Conservation (phyloP, 2,888 invertebrate species). For the Chymomyza caudatula region DNA sequence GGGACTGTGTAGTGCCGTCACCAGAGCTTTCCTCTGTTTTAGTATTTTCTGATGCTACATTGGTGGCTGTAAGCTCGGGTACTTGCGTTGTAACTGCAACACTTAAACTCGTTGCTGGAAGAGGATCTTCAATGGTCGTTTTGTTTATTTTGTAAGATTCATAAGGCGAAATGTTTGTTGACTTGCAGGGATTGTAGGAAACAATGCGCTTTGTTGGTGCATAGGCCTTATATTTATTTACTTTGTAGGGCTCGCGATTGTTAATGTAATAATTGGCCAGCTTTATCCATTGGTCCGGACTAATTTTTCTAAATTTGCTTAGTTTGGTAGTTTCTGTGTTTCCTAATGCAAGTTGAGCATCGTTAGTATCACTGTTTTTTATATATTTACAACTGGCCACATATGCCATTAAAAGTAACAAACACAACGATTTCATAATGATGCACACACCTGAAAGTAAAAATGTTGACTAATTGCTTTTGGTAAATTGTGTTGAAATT, state of each 20-base stretch:
- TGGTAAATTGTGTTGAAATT: not conserved
- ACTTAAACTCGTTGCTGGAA: no score
- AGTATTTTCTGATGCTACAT: not conserved
- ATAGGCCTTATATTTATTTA: conserved; percentile 52
- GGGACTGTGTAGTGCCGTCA: not conserved
- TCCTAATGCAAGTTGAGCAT: not conserved
- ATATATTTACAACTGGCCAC: not conserved
- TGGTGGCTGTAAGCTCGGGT: not conserved
- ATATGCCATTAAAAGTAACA: conserved; percentile 3
- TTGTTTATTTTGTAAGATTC: no score
- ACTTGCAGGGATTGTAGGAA: not conserved
- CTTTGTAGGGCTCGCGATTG: conserved; percentile 41
- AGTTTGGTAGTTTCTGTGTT: not conserved
- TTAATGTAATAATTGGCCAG: conserved; percentile 42
- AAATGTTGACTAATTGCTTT: conserved; percentile 31
- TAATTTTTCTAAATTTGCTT: conserved; percentile 30
- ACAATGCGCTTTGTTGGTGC: conserved; percentile 32
- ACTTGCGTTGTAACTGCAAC: not conserved
- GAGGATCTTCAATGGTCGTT: no score
- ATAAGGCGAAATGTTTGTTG: no score
- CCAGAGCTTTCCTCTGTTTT: not conserved
- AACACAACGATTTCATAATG: conserved; percentile 26
- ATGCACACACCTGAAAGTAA: conserved; percentile 5
- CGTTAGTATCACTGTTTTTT: not conserved
- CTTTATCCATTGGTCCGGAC: conserved; percentile 47